Evolutionary conservation across 2,113 vertebrate genomes (phyloP), one percentile per base, ranked within the genome.

Genomic region (Rhabdomys dilectus): DNA sequence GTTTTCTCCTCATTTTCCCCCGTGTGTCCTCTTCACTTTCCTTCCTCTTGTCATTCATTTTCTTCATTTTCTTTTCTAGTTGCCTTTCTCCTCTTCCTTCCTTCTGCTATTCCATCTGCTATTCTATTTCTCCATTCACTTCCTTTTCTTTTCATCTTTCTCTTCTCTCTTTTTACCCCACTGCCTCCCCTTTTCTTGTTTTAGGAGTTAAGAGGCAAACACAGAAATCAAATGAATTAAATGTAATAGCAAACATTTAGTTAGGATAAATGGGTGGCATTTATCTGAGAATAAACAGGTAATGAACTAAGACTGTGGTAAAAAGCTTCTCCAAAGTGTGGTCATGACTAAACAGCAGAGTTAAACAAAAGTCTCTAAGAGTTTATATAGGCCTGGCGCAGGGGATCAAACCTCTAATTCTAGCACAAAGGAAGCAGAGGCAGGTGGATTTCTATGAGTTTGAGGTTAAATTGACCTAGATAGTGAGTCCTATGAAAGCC

Each of bases 121-220:
- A 31, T 66, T 66, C 36, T 17, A 4, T 45, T 17, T 22, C 5
- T 29, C 9, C 24, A 17, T 26, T 45, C n/a, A 60, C 36, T 13
- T 16, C 21, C 34, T 51, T n/a, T 29, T 31, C 11, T 22, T 22
- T 53, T 73, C n/a, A 29, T 68, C 29, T 78, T 12, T 6, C 5
- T 36, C 22, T 51, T 68, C 29, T 78, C 1, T 88, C 1, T 19
- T 7, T 92, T 42, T 36, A 56, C 9, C 1, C 72, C 66, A 3
- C 77, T 58, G n/a, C n/a, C n/a, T 2, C 7, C 58, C 12, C 58
- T 2, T 3, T 0, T 76, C 1, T 5, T 13, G 5, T 62, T 81
- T 72, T 64, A 1, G 24, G 11, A 62, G 31, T 77, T 16, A 92
- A 84, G 82, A 88, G 62, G 62, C 3, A 92, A 42, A 17, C 92